These are phyloP conservation scores for Clarias batrachus DNA, from an alignment of 2,113 vertebrate species.

Conservation along the genomic window DNA sequence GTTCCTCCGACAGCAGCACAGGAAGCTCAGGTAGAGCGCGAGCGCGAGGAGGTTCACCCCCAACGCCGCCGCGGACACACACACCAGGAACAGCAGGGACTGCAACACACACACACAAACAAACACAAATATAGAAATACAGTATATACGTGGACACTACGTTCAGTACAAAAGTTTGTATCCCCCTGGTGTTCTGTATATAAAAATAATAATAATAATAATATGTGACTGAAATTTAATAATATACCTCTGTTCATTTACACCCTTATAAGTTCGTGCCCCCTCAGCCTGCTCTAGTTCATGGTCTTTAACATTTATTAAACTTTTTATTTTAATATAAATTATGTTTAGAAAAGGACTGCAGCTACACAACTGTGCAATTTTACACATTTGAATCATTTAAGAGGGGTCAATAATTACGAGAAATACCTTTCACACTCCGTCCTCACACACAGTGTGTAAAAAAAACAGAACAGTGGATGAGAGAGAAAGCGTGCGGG, in stretches of 20 bases:
- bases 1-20: slow-evolving; percentile 84
- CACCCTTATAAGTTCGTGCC: too few species aligned
- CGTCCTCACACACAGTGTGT: neutral
- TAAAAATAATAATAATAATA: neutral
- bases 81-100: slow-evolving; percentile 87
- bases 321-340: neutral
- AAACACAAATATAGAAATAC: slow-evolving; percentile 14
- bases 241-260: neutral
- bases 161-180: neutral
- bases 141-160: neutral
- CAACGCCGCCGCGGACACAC: slow-evolving; percentile 81
- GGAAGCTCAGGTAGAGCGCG: slow-evolving; percentile 80
- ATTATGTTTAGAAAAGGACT: neutral
- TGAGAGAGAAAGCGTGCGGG: neutral
- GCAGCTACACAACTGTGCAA: neutral
- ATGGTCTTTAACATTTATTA: too few species aligned
- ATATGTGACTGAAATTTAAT: neutral
- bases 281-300: too few species aligned
- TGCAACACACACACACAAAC: slow-evolving; percentile 55
- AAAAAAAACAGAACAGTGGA: neutral
- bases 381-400: neutral
- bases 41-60: slow-evolving; percentile 89
- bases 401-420: neutral
- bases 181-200: neutral
- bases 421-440: neutral